These are phyloP conservation scores for Hassar affinis DNA, from an alignment of 2,113 vertebrate genomes.

Conservation along the genomic window DNA sequence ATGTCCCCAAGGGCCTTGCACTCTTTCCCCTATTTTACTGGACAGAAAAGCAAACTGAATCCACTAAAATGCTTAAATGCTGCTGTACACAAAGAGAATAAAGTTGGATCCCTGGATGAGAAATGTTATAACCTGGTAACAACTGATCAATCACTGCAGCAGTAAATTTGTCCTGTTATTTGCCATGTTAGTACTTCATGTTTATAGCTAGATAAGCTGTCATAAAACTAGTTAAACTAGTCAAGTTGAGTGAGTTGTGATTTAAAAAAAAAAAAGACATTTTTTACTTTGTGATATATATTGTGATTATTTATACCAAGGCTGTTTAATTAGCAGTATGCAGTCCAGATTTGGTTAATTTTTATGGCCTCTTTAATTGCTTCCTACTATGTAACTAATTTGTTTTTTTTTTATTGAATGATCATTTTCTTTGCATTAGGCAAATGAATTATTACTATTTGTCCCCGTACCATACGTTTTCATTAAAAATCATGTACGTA, in stretches of 20 bases:
- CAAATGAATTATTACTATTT: not conserved
- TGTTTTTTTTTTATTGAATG: not conserved
- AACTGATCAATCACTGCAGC: not conserved
- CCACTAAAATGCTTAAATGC: not conserved
- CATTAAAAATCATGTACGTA: not conserved
- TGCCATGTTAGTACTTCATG: not conserved
- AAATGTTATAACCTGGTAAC: not conserved
- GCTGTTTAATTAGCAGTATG: not conserved
- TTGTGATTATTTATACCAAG: not conserved
- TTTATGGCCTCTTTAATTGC: not conserved
- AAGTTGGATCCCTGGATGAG: not conserved
- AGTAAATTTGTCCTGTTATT: not conserved
- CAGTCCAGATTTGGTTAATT: not conserved
- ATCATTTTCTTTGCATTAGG: not conserved
- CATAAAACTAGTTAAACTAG: too few species aligned
- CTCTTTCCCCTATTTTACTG: not conserved
- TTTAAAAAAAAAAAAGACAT: not conserved
- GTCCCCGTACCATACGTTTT: not conserved
- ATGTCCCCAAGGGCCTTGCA: not conserved
- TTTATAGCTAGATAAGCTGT: not conserved
- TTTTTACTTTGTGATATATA: too few species aligned
- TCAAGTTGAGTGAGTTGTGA: not conserved
- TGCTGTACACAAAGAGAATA: too few species aligned
- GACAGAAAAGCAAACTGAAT: not conserved
- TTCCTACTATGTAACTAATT: not conserved